Base-by-base conservation (phyloP, 2,797 vertebrate species). In the Lycodopsis pacificus region DNA sequence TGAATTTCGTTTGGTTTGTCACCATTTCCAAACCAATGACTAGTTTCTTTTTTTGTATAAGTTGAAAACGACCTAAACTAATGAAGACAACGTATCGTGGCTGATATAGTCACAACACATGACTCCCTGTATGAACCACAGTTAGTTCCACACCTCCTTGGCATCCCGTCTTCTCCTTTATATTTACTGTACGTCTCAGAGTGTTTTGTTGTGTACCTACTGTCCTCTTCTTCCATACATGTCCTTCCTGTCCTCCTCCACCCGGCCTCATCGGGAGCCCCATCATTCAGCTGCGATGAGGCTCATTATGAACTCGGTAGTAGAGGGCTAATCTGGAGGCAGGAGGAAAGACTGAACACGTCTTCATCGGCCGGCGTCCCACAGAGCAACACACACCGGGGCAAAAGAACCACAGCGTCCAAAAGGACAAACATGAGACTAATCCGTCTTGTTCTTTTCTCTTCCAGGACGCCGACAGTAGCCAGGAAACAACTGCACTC, bases 241-340 rank as follows among this genome's bases (percentile, higher is more conserved):
- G 27, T 8, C 22, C 11, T 13, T 25, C 71, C 10, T 59, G 63
- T 65, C 34, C 42, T 84, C 30, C 30, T 77, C 64, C 48, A 15
- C 11, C 6, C 36, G 34, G 77, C 19, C 74, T 76, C 68, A 8
- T 12, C 17, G 32, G 32, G 32, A 34, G 32, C 7, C 42, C 5
- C 20, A 7, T 71, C 65, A 44, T 75, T 81, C 72, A 68, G 53
- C 57, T 9, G 1, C 42, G 65, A 76, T 44, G 6, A 66, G 32
- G 48, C 53, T 84, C 75, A 84, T 87, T 67, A 77, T 66, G 4
- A 71, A 57, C 9, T 67, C 69, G 5, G 79, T 34, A 13, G 80
- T 57, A 11, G 46, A 46, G 19, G 34, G 56, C 15, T 62, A 80
- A 83, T 80, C 57, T 81, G 58, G 53, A 75, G 61, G 48, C 71